Evolutionary conservation across 2,888 invertebrate genomes (phyloP).

Genomic region (Platycnemis pennipes): DNA sequence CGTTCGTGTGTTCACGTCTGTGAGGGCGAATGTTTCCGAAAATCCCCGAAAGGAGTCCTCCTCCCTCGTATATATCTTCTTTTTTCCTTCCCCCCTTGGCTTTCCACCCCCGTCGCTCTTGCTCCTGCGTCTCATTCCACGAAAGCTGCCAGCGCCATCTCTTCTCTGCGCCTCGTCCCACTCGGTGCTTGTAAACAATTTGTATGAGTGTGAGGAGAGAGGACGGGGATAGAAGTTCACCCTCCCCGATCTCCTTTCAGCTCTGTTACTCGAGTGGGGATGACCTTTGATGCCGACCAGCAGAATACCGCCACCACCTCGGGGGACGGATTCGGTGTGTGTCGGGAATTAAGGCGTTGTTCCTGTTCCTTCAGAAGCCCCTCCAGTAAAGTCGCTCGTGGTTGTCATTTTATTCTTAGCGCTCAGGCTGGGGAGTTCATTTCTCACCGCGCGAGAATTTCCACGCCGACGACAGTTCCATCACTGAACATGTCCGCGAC

Average conservation of each 20-base stretch:
- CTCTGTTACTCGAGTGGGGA: not conserved
- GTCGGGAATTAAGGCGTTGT: not conserved
- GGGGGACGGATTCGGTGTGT: too few relatives aligned
- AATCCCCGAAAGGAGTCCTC: slow-evolving; percentile 29
- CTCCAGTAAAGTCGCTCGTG: not conserved
- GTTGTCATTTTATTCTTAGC: not conserved
- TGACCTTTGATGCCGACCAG: slow-evolving; percentile 28
- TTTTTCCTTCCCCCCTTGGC: not conserved
- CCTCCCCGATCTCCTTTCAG: not conserved
- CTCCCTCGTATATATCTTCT: not conserved
- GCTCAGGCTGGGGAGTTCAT: too few relatives aligned
- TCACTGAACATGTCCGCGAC: too few relatives aligned
- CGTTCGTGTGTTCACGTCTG: slow-evolving; percentile 5
- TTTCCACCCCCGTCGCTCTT: not conserved
- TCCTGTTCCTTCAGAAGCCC: not conserved
- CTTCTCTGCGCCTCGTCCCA: not conserved
- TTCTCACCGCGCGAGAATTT: too few relatives aligned
- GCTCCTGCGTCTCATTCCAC: not conserved
- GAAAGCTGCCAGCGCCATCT: too few relatives aligned
- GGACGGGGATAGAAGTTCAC: not conserved
- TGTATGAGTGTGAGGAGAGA: not conserved
- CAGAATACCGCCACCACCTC: not conserved
- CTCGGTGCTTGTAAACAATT: slow-evolving; percentile 52
- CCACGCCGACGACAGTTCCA: too few relatives aligned
- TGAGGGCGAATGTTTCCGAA: slow-evolving; percentile 38